phyloP scores from a whole-genome alignment of 2,888 invertebrate genomes.

The Lobophora halterata region DNA sequence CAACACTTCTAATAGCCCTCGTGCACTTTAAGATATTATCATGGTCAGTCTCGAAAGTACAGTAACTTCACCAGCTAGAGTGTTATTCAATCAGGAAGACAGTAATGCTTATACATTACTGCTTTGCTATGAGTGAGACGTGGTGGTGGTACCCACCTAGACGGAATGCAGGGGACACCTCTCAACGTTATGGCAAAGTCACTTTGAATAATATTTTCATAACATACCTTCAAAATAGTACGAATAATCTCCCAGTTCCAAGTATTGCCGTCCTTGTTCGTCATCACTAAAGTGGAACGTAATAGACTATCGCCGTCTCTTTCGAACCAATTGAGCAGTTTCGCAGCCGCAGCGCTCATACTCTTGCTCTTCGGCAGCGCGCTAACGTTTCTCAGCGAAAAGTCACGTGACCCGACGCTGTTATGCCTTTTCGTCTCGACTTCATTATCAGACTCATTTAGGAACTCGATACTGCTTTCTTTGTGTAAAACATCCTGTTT shows the following conservation, averaged over 20 bases:
- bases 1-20: too few species aligned
- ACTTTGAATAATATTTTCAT: neutral
- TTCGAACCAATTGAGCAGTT: conserved; percentile 79
- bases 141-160: too few species aligned
- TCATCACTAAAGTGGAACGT: conserved; percentile 90
- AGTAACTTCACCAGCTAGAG: too few species aligned
- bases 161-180: too few species aligned
- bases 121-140: too few species aligned
- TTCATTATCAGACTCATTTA: conserved; percentile 68
- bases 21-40: too few species aligned
- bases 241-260: conserved; percentile 98
- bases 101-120: too few species aligned
- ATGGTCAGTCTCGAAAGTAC: too few species aligned
- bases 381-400: conserved; percentile 69
- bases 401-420: conserved; percentile 68
- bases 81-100: too few species aligned
- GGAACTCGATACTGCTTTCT: conserved; percentile 63
- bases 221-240: conserved; percentile 85
- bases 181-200: too few species aligned
- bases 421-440: conserved; percentile 61
- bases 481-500: conserved; percentile 47
- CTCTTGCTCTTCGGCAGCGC: conserved; percentile 75
- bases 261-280: conserved; percentile 87
- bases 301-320: conserved; percentile 85
- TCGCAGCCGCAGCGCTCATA: conserved; percentile 66